phyloP scores from a whole-genome alignment of 2,113 vertebrate species.

The Gobio gobio region DNA sequence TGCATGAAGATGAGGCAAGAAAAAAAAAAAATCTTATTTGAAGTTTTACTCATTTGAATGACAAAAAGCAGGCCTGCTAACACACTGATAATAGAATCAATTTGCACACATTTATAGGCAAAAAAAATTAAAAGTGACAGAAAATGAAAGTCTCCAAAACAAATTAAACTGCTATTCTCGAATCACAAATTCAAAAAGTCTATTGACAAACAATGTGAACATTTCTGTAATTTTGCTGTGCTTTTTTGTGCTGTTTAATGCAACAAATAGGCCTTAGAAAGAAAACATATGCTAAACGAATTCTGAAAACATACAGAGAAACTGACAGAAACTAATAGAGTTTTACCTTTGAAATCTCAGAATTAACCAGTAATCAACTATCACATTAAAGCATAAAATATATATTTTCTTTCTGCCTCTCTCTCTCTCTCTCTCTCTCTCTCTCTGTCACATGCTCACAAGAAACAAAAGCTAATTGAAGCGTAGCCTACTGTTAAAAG shows the following conservation, averaged over 20 bases:
- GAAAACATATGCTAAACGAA: not conserved
- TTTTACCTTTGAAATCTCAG: slow-evolving; percentile 1
- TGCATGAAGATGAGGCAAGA: not conserved
- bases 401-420: not conserved
- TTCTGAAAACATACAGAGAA: not conserved
- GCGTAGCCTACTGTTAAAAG: slow-evolving; percentile 70
- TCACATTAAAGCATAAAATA: slow-evolving; percentile 35
- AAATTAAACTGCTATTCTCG: not conserved
- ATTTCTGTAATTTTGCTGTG: not conserved
- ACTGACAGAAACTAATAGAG: slow-evolving; percentile 15
- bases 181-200: slow-evolving; percentile 55
- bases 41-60: slow-evolving; percentile 42
- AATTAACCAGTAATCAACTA: slow-evolving; percentile 46
- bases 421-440: slow-evolving; percentile 26
- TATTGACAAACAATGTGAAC: slow-evolving; percentile 13
- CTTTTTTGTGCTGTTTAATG: slow-evolving; percentile 18
- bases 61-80: slow-evolving; percentile 39
- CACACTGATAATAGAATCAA: slow-evolving; percentile 8
- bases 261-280: not conserved
- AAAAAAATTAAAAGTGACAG: slow-evolving; percentile 9
- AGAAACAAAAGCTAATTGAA: slow-evolving; percentile 74
- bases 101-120: not conserved
- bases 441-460: slow-evolving; percentile 28
- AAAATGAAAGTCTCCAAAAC: not conserved
- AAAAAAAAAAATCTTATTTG: not conserved